phyloP scores from a whole-genome alignment of 2,113 vertebrate genomes.

The Leptosomus discolor region DNA sequence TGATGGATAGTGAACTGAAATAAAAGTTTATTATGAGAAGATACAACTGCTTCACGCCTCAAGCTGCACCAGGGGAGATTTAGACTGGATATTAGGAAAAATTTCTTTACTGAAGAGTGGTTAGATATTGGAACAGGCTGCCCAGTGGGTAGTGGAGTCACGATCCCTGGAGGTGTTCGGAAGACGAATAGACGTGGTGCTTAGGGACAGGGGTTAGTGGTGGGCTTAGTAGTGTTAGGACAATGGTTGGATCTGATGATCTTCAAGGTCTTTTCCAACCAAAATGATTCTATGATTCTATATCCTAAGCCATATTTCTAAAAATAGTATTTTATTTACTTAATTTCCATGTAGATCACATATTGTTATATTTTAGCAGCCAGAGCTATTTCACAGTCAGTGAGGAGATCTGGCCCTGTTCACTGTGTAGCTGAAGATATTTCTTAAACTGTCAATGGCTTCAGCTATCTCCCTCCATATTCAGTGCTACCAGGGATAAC shows the following conservation, averaged over 20 bases:
- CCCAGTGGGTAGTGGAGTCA: too few species aligned
- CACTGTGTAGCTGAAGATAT: background rate
- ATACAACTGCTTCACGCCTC: background rate
- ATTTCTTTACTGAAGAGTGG: too few species aligned
- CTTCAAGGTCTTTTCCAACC: too few species aligned
- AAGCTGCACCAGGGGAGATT: too few species aligned
- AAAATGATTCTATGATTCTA: too few species aligned
- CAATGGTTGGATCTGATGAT: too few species aligned
- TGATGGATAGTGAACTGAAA: background rate
- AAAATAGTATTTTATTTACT: background rate
- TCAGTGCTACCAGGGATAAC: background rate
- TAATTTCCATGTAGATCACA: background rate
- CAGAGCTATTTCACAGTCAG: background rate
- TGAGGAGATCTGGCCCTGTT: background rate
- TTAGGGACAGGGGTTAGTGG: too few species aligned
- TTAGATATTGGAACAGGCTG: too few species aligned
- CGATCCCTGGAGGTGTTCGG: too few species aligned
- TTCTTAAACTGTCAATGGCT: background rate
- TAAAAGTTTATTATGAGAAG: background rate
- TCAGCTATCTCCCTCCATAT: background rate
- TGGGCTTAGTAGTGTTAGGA: too few species aligned
- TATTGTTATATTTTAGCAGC: background rate
- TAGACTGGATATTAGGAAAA: too few species aligned
- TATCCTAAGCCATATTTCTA: background rate
- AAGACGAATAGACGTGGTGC: too few species aligned